A percentile compares a stretch with the other conserved stretches of the same genome.
These are phyloP conservation scores for Itoplectis maculator DNA, from an alignment of 2,888 invertebrate species.

Conservation along the genomic window DNA sequence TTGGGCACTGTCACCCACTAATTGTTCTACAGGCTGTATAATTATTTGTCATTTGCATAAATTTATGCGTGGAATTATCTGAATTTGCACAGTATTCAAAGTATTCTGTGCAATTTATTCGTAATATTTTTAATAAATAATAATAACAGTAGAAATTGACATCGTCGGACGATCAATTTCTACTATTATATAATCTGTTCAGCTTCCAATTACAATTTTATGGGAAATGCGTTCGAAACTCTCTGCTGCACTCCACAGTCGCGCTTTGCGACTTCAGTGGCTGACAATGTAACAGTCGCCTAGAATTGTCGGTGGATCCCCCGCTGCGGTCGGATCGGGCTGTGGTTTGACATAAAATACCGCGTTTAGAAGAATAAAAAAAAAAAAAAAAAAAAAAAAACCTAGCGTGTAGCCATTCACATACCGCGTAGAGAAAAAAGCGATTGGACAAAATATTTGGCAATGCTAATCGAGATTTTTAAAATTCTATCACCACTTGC, in stretches of 20 bases:
- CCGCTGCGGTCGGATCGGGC: constrained; percentile 1
- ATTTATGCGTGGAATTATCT: not conserved
- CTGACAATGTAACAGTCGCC: constrained; percentile 10
- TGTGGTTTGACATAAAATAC: constrained; percentile 39
- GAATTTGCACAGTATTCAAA: not conserved
- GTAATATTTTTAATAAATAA: too few relatives aligned
- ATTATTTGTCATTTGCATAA: not conserved
- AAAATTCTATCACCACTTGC: too few relatives aligned
- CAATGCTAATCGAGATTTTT: too few relatives aligned
- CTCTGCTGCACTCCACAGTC: not conserved
- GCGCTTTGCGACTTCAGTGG: not conserved
- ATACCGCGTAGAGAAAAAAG: constrained; percentile 2
- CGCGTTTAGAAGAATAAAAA: not conserved
- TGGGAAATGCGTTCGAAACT: not conserved
- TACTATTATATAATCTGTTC: too few relatives aligned
- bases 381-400: not conserved
- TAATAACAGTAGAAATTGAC: too few relatives aligned
- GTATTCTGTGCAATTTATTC: too few relatives aligned
- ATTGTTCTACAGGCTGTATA: not conserved
- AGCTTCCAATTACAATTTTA: not conserved
- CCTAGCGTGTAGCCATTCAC: not conserved
- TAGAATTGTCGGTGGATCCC: constrained; percentile 7
- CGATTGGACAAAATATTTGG: too few relatives aligned
- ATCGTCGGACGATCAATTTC: too few relatives aligned
- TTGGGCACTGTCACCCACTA: not conserved